Conservation (phyloP, 2,797 vertebrate genomes). For the Micrastur ruficollis region DNA sequence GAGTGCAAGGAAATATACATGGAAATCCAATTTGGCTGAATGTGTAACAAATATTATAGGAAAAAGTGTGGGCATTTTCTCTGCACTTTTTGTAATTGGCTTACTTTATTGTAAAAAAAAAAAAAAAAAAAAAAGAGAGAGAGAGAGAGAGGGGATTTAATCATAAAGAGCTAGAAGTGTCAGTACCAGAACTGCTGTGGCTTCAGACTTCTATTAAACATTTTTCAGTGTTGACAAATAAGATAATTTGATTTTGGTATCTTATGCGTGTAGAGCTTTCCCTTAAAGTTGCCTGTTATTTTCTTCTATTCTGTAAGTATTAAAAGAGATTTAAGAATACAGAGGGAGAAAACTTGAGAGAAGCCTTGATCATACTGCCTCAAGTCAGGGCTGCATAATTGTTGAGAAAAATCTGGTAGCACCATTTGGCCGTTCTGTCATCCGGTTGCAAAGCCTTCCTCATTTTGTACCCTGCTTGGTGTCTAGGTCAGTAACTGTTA, state of each 20-base stretch:
- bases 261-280: neutral
- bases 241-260: neutral
- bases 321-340: neutral
- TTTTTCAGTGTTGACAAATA: neutral
- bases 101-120: rapidly evolving
- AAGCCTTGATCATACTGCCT: neutral
- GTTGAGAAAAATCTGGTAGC: neutral
- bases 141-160: rapidly evolving
- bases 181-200: neutral
- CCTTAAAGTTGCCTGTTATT: neutral
- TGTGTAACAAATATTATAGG: neutral
- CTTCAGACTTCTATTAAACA: neutral
- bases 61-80: rapidly evolving
- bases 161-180: neutral
- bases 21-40: neutral
- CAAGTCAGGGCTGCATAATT: neutral
- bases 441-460: neutral
- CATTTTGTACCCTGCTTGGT: neutral
- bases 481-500: neutral
- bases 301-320: neutral
- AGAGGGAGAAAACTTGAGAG: neutral
- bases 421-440: neutral
- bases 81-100: neutral
- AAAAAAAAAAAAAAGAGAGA: too few species aligned
- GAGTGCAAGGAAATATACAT: neutral